Percentiles rank a stretch among this genome's conserved stretches.
phyloP scores from a whole-genome alignment of 64 coral and sea anemone species.

The Astreopora myriophthalma region DNA sequence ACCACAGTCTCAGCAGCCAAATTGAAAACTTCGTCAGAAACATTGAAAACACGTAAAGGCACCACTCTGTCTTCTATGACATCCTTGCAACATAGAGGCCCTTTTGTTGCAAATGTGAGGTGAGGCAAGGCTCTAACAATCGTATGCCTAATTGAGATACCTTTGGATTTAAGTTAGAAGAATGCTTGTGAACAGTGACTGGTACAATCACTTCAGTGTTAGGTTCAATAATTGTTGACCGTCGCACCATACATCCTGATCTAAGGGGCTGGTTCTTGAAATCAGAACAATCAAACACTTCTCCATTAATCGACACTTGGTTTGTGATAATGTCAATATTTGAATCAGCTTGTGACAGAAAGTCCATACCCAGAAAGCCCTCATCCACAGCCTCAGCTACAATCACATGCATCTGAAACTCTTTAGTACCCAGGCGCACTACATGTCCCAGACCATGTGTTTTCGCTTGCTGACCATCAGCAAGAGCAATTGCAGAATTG shows the following conservation, averaged over 20 bases:
- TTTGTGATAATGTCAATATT: not conserved
- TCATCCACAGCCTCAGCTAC: too few species aligned
- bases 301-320: not conserved
- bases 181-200: too few species aligned
- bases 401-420: too few species aligned
- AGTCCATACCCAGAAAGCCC: too few species aligned
- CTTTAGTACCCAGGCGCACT: not conserved
- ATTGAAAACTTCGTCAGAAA: not conserved
- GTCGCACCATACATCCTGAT: not conserved
- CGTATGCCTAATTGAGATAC: not conserved
- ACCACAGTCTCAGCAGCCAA: constrained; percentile 21
- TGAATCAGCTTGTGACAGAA: too few species aligned
- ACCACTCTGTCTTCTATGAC: not conserved
- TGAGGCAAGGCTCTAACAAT: constrained; percentile 39
- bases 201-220: not conserved
- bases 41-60: constrained; percentile 37
- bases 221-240: constrained; percentile 17
- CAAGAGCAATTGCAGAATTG: constrained; percentile 22
- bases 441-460: not conserved
- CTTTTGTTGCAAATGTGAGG: constrained; percentile 7
- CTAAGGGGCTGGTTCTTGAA: not conserved
- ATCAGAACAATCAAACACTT: not conserved
- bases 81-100: constrained; percentile 33
- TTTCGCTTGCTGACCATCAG: not conserved
- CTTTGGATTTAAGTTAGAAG: not conserved